Base-by-base conservation (phyloP, 2,113 vertebrate genomes). In the Nesoenas mayeri region DNA sequence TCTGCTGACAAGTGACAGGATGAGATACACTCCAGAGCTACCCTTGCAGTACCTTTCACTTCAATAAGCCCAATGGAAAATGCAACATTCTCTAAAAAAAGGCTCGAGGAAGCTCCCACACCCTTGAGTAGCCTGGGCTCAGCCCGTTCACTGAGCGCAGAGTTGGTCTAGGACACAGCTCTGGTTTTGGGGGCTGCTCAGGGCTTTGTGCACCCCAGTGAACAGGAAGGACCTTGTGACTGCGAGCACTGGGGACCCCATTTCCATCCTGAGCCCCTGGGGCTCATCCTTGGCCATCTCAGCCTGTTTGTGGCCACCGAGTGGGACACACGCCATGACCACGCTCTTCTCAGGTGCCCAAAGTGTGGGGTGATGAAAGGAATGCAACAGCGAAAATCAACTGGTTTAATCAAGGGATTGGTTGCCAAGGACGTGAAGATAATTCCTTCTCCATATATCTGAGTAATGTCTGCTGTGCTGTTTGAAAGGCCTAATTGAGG, bases 401-500 rank as follows among this genome's bases (percentile, higher is more conserved):
- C 89, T 96, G 91, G 98, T 98, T 97, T 96, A 97, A 95, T 88
- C 48, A 86, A 90, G 75, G 72, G 94, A 92, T 75, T 75, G 60
- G 89, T 96, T 97, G 85, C 93, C 96, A 96, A 93, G 94, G 89
- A 83, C 71, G 40, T 92, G 88, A 95, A 95, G 93, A 94, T 94
- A 95, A 97, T 97, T 97, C 81, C 44, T 92, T 93, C 72, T 65
- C 91, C 51, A 34, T 97, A 25, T 48, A 95, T 96, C 94, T 96
- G 71, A 90, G 74, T 87, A 91, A 83, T 0, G 6, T 90, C 94
- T 79, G 91, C 24, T 10, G 54, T 14, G 32, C 75, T 89, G 82
- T 96, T 96, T 94, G 93, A 94, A 89, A 92, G 86, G 77, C 94
- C 94, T 98, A 96, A 98, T 95, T 97, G 96, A 64, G 29, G 91